A percentile compares a stretch with the other conserved stretches of the same genome.
phyloP scores from a whole-genome alignment of 1,140 invertebrate genomes.

The Acyrthosiphon pisum region DNA sequence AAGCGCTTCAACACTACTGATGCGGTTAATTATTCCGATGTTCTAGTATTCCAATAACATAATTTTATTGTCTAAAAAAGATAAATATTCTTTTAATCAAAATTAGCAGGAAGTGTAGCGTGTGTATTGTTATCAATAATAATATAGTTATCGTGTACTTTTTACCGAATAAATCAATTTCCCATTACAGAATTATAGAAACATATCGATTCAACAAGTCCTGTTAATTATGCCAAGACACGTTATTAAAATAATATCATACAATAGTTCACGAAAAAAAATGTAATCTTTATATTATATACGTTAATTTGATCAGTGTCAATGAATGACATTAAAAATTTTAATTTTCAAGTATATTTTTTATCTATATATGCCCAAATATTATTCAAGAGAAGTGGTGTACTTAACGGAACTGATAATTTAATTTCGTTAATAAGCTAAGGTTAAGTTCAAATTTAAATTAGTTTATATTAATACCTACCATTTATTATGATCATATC shows the following conservation, averaged over 20 bases:
- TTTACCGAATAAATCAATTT: neutral
- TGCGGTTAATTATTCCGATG: neutral
- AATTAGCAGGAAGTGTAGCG: neutral
- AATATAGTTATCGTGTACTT: neutral
- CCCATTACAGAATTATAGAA: neutral
- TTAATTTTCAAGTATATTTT: neutral
- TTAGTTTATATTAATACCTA: neutral
- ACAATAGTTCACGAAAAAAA: neutral
- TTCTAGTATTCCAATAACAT: neutral
- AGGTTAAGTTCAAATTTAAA: neutral
- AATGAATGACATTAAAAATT: neutral
- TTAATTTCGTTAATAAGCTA: neutral
- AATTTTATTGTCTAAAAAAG: neutral
- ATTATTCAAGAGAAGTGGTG: neutral
- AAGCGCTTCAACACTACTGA: neutral
- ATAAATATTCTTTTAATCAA: neutral
- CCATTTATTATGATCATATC: neutral
- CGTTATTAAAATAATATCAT: neutral
- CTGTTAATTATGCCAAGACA: neutral
- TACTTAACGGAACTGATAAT: slow-evolving; percentile 26
- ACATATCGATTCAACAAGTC: neutral
- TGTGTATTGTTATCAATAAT: neutral
- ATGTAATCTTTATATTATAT: neutral
- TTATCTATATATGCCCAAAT: slow-evolving; percentile 10
- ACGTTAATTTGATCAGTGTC: neutral